Evolutionary conservation across 2,113 vertebrate species (phyloP).

Genomic region (Hystrix brachyura): DNA sequence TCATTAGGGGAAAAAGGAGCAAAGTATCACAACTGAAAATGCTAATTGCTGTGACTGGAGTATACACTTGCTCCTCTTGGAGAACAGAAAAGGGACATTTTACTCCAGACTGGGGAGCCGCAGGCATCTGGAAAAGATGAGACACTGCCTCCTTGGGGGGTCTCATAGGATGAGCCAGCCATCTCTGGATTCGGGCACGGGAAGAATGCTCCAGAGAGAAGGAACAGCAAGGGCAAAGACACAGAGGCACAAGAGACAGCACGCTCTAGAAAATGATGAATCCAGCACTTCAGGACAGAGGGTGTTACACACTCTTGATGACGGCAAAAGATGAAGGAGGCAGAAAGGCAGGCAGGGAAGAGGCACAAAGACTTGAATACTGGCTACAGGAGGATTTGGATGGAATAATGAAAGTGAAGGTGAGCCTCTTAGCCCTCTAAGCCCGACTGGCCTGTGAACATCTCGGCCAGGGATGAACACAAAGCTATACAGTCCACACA

Average conservation of each 20-base stretch:
- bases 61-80: not conserved
- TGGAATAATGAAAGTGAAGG: constrained; percentile 45
- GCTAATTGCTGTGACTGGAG: not conserved
- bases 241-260: not conserved
- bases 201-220: constrained; percentile 7
- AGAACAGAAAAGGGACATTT: not conserved
- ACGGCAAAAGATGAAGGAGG: not conserved
- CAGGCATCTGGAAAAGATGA: not conserved
- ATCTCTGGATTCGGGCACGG: not conserved
- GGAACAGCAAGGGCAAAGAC: not conserved
- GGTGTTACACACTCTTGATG: not conserved
- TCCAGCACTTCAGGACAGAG: not conserved
- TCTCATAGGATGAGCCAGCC: not conserved
- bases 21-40: not conserved
- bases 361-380: not conserved
- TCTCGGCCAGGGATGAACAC: constrained; percentile 23
- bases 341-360: not conserved
- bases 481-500: not conserved
- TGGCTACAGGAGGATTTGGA: constrained; percentile 2
- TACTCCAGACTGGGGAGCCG: not conserved
- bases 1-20: not conserved
- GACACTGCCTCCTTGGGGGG: not conserved
- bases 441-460: constrained; percentile 28
- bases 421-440: constrained; percentile 11
- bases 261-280: not conserved